phyloP scores from a whole-genome alignment of 2,797 vertebrate species.

The Anguilla pacifica region DNA sequence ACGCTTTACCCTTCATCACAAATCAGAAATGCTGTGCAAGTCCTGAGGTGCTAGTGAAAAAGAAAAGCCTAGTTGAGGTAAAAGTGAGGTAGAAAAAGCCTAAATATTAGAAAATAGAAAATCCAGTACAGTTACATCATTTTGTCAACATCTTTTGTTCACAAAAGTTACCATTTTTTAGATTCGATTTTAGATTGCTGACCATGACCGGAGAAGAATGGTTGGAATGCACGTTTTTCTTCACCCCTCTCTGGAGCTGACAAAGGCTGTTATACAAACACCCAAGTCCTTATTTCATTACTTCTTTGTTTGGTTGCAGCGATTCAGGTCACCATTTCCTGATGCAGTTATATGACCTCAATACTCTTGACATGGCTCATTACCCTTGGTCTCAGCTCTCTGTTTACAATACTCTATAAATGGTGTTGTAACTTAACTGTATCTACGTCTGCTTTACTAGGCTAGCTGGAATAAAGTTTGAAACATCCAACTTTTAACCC shows the following conservation, averaged over 20 bases:
- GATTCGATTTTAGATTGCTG: neutral
- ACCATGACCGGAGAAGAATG: neutral
- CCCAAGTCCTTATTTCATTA: constrained; percentile 15
- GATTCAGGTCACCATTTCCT: neutral
- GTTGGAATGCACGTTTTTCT: neutral
- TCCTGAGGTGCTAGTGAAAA: neutral
- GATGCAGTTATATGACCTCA: neutral
- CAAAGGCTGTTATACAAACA: constrained; percentile 17
- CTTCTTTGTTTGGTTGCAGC: constrained; percentile 26
- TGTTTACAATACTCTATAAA: neutral
- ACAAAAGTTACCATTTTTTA: neutral
- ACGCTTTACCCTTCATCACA: neutral
- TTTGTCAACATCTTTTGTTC: neutral
- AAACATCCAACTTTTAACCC: neutral
- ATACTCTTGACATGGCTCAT: neutral
- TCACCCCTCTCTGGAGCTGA: neutral
- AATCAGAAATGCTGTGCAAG: neutral
- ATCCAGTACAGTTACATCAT: neutral
- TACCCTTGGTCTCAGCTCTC: neutral
- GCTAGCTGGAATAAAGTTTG: too few species aligned
- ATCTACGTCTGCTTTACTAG: too few species aligned
- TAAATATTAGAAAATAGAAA: neutral
- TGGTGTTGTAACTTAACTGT: neutral
- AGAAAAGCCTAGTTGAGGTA: too few species aligned
- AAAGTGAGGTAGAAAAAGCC: neutral